Percentiles rank a stretch among this genome's conserved stretches.
Conservation (phyloP, 2,113 vertebrate species). For the Brienomyrus brachyistius region DNA sequence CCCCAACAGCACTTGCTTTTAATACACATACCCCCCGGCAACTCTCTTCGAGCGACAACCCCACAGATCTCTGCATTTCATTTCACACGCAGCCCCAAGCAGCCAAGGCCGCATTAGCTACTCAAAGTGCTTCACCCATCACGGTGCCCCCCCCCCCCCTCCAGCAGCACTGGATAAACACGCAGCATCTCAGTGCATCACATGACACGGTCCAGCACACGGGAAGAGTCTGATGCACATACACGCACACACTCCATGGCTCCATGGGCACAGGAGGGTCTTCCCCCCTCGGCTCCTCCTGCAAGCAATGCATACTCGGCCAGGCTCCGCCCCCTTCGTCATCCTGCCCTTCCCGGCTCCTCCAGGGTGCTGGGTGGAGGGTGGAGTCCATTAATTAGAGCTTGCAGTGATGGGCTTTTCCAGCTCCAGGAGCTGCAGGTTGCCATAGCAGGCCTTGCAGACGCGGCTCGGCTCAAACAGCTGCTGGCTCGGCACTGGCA, state of each 20-base stretch:
- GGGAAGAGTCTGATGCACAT: neutral
- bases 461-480: slow-evolving; percentile 91
- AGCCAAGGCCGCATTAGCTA: slow-evolving; percentile 12
- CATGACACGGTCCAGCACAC: slow-evolving; percentile 16
- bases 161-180: neutral
- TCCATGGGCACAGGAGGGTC: neutral
- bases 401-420: slow-evolving; percentile 88
- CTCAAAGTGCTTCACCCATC: slow-evolving; percentile 34
- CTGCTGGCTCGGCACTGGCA: slow-evolving; percentile 95
- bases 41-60: slow-evolving; percentile 17
- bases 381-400: slow-evolving; percentile 66
- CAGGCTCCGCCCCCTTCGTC: neutral
- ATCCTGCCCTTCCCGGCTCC: neutral
- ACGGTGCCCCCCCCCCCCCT: neutral
- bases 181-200: slow-evolving; percentile 18
- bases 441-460: slow-evolving; percentile 86
- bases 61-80: slow-evolving; percentile 19
- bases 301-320: neutral
- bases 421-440: slow-evolving; percentile 79
- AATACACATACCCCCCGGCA: neutral
- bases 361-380: slow-evolving; percentile 4
- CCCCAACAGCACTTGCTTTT: neutral
- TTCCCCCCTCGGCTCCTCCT: neutral
- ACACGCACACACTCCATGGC: slow-evolving; percentile 16
- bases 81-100: slow-evolving; percentile 16